Evolutionary conservation across 2,113 vertebrate genomes (phyloP).

Genomic region (Platycercus adscitus): DNA sequence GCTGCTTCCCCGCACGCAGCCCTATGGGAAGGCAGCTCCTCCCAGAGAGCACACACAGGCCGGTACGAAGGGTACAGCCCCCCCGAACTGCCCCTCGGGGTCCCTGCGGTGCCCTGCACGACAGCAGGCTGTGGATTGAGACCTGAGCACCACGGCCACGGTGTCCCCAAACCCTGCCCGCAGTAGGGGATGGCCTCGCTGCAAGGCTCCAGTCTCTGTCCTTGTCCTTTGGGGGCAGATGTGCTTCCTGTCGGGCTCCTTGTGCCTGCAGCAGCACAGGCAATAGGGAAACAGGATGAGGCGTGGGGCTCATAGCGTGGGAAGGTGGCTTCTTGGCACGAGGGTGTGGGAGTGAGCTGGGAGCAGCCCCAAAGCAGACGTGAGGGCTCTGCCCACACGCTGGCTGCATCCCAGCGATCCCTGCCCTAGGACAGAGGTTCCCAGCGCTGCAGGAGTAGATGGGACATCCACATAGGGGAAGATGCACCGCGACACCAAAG

Average conservation of each 20-base stretch:
- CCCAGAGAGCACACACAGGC: constrained; percentile 50
- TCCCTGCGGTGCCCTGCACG: neutral
- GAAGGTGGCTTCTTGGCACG: fast-evolving
- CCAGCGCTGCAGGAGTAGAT: neutral
- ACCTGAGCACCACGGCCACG: fast-evolving
- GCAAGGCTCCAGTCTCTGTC: neutral
- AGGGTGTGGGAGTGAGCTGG: neutral
- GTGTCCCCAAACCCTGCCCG: neutral
- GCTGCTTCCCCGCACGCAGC: neutral
- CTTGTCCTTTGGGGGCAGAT: neutral
- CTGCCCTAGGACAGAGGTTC: neutral
- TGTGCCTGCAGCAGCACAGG: neutral
- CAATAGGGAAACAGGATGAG: neutral
- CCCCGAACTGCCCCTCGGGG: neutral
- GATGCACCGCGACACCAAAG: neutral
- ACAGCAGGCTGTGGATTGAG: fast-evolving
- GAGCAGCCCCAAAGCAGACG: neutral
- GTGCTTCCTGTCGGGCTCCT: fast-evolving
- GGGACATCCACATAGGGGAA: neutral
- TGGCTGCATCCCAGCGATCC: neutral
- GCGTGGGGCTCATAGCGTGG: neutral
- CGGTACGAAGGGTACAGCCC: neutral
- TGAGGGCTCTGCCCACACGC: neutral
- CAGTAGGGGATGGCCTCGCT: neutral
- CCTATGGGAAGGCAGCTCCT: neutral